Evolutionary conservation across 2,113 vertebrate genomes (phyloP).

Genomic region (Engystomops pustulosus): DNA sequence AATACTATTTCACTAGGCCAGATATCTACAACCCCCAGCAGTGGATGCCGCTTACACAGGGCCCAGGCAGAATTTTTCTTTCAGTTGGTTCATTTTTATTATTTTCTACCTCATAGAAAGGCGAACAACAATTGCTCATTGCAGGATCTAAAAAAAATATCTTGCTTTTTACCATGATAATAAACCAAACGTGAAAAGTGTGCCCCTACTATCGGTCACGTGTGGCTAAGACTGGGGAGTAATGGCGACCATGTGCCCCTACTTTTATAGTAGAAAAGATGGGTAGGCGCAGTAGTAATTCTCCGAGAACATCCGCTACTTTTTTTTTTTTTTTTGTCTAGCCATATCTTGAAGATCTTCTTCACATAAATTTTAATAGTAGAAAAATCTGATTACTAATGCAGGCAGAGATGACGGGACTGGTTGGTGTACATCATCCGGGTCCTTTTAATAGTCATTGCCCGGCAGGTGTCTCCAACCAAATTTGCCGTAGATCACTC

Average conservation of each 20-base stretch:
- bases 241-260: background rate
- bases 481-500: background rate
- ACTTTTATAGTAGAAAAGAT: too few relatives aligned
- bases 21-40: conserved; percentile 39
- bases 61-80: conserved; percentile 62
- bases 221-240: background rate
- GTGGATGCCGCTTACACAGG: conserved; percentile 31
- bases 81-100: conserved; percentile 69
- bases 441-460: background rate
- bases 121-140: conserved; percentile 72
- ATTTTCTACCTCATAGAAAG: conserved; percentile 78
- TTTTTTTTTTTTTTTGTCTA: background rate
- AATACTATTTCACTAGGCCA: background rate
- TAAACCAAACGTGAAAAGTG: conserved; percentile 6
- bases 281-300: background rate
- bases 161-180: background rate
- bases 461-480: background rate
- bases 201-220: background rate
- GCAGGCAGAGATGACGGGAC: background rate
- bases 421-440: background rate
- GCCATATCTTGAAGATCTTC: background rate
- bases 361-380: background rate
- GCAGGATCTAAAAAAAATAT: conserved; percentile 56
- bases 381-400: conserved; percentile 4
- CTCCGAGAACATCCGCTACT: background rate